These are phyloP conservation scores for Caenorhabditis briggsae DNA, from an alignment of 1,140 invertebrate species.

Conservation along the genomic window DNA sequence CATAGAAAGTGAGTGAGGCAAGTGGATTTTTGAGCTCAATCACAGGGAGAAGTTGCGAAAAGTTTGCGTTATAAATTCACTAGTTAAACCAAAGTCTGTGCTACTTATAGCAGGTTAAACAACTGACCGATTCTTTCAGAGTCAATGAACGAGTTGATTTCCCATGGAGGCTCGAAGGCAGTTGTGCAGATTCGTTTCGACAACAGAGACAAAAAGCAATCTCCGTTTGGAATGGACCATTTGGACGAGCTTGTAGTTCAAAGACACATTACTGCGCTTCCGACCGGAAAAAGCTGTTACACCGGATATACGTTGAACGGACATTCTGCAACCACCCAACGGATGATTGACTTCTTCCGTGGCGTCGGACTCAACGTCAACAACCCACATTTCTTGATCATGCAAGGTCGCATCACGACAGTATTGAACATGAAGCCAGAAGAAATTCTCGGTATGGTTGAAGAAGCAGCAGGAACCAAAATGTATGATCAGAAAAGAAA, in stretches of 20 bases:
- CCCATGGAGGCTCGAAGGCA: slow-evolving; percentile 95
- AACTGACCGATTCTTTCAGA: slow-evolving; percentile 8
- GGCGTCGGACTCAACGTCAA: slow-evolving; percentile 98
- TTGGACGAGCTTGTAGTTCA: slow-evolving; percentile 93
- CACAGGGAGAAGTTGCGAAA: no score
- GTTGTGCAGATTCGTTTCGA: slow-evolving; percentile 96
- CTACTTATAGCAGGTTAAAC: not conserved
- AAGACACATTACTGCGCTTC: slow-evolving; percentile 80
- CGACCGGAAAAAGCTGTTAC: slow-evolving; percentile 82
- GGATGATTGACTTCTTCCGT: slow-evolving; percentile 87
- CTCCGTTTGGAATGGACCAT: slow-evolving; percentile 92
- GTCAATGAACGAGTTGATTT: slow-evolving; percentile 93
- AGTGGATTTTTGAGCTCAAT: no score
- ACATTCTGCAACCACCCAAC: slow-evolving; percentile 86
- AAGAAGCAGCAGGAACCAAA: slow-evolving; percentile 97
- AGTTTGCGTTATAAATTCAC: no score
- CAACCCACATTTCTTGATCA: slow-evolving; percentile 97
- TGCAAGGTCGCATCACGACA: slow-evolving; percentile 99
- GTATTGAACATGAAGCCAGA: slow-evolving; percentile 98
- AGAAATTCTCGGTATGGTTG: slow-evolving; percentile 98
- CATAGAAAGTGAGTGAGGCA: no score
- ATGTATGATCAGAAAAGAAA: slow-evolving; percentile 96
- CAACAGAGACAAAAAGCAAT: slow-evolving; percentile 86
- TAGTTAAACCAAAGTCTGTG: no score
- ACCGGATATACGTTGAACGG: slow-evolving; percentile 96